Conservation (phyloP, 2,888 invertebrate species). For the Synergus itoensis region DNA sequence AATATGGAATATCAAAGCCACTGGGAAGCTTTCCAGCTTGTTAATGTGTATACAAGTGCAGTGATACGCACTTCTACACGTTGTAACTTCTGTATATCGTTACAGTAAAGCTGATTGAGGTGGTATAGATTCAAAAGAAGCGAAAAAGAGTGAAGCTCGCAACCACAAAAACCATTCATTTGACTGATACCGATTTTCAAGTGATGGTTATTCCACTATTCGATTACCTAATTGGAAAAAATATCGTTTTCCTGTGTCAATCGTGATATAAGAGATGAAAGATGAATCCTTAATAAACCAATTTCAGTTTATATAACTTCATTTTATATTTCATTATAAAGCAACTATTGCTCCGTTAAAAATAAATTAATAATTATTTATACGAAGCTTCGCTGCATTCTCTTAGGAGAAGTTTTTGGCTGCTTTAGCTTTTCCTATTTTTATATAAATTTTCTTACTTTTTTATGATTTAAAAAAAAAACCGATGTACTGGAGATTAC, state of each 20-base stretch:
- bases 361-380: not conserved
- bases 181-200: not conserved
- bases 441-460: not conserved
- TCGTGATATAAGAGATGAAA: not conserved
- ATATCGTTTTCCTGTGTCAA: not conserved
- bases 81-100: not conserved
- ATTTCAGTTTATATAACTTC: not conserved
- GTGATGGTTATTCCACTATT: not conserved
- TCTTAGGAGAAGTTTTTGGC: not conserved
- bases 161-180: constrained; percentile 22
- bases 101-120: constrained; percentile 21
- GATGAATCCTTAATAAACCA: not conserved
- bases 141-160: not conserved
- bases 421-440: not conserved
- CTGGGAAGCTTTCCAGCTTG: not conserved
- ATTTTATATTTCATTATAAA: too few relatives aligned
- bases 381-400: not conserved
- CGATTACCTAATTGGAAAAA: constrained; percentile 16
- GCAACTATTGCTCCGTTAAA: too few relatives aligned
- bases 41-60: constrained; percentile 1
- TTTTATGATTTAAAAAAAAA: not conserved
- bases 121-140: not conserved
- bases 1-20: constrained; percentile 67
- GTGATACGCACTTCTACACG: not conserved
- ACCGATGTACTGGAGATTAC: not conserved